Evolutionary conservation across 2,113 vertebrate genomes (phyloP).

Genomic region (Desmodus rotundus): DNA sequence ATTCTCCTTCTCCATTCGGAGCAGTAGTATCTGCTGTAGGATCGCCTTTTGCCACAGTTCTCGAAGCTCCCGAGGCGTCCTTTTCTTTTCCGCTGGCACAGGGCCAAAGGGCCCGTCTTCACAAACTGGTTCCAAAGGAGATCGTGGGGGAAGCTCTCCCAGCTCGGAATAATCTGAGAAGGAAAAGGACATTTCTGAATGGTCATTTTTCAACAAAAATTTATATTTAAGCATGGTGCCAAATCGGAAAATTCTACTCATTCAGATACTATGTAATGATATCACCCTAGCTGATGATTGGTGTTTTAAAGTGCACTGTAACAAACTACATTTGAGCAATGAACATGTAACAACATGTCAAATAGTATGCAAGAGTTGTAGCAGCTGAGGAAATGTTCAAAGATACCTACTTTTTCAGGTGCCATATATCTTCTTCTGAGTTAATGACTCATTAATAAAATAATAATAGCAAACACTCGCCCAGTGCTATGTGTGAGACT

Average conservation of each 20-base stretch:
- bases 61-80: constrained; percentile 86
- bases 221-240: neutral
- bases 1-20: constrained; percentile 97
- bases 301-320: neutral
- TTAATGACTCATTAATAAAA: neutral
- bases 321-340: neutral
- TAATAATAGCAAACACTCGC: neutral
- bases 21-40: constrained; percentile 94
- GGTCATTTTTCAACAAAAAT: neutral
- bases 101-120: constrained; percentile 81
- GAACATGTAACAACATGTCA: neutral
- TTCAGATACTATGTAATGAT: neutral
- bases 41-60: constrained; percentile 97
- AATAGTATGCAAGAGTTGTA: neutral
- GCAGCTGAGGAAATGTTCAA: neutral
- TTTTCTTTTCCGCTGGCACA: constrained; percentile 86
- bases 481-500: neutral
- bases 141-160: constrained; percentile 83
- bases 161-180: constrained; percentile 86
- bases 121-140: constrained; percentile 79
- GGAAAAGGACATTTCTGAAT: constrained; percentile 11
- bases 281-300: neutral
- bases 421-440: neutral
- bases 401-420: neutral
- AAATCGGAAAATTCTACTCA: neutral